Percentiles rank a stretch among this genome's conserved stretches.
These are phyloP conservation scores for Ephestia elutella DNA, from an alignment of 1,140 invertebrate genomes.

Conservation along the genomic window DNA sequence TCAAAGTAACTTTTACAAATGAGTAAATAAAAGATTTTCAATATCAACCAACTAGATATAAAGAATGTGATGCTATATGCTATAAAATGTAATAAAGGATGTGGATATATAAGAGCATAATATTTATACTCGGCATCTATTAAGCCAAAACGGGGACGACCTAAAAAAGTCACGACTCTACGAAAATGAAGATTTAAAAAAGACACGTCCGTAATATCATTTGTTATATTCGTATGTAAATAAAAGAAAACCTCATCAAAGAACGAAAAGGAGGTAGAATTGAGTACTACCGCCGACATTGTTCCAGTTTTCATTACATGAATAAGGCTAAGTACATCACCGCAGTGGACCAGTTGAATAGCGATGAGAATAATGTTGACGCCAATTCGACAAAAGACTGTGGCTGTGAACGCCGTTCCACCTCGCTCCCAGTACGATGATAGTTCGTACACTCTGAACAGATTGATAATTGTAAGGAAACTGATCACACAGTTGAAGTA, in stretches of 20 bases:
- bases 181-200: neutral
- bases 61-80: neutral
- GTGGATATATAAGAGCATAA: neutral
- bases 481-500: constrained; percentile 27
- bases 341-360: neutral
- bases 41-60: neutral
- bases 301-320: too few relatives aligned
- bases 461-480: constrained; percentile 23
- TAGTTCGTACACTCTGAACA: constrained; percentile 25
- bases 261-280: neutral
- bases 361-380: neutral
- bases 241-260: neutral
- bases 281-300: too few relatives aligned
- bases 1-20: neutral
- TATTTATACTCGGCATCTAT: neutral
- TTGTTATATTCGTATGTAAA: neutral
- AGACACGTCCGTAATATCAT: neutral
- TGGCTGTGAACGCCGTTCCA: neutral
- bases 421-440: constrained; percentile 22
- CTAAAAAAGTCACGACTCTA: neutral
- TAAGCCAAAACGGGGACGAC: neutral
- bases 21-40: neutral
- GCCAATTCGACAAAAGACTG: neutral
- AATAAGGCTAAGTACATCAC: neutral
- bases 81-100: neutral